These are phyloP conservation scores for Onchidella celtica DNA, from an alignment of 2,888 invertebrate species.

Conservation along the genomic window DNA sequence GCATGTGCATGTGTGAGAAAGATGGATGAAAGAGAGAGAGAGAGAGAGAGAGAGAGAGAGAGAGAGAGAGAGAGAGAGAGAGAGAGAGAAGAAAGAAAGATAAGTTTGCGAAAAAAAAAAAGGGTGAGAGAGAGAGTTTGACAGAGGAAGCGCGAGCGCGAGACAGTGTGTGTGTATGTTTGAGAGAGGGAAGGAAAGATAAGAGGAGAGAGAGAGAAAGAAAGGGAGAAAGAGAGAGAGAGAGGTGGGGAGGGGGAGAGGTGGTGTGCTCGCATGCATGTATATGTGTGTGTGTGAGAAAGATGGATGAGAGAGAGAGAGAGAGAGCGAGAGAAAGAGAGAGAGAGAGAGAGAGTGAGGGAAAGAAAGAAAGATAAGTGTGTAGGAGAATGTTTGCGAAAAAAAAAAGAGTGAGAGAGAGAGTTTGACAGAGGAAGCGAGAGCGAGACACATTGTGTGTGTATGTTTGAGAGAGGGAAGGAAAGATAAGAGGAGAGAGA, in stretches of 20 bases:
- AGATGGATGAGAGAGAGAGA: background rate
- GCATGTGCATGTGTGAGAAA: too few species aligned
- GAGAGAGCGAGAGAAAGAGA: too few species aligned
- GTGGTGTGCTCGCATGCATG: too few species aligned
- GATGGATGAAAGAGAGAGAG: conserved; percentile 39
- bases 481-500: too few species aligned
- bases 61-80: conserved; percentile 20
- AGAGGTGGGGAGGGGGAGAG: too few species aligned
- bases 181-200: too few species aligned
- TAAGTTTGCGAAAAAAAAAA: background rate
- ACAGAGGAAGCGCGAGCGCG: background rate
- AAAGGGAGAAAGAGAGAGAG: background rate
- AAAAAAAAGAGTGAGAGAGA: background rate
- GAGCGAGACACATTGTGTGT: background rate
- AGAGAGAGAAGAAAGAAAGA: background rate
- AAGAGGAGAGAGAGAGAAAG: too few species aligned
- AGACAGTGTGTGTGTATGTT: too few species aligned
- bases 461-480: background rate
- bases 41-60: conserved; percentile 40
- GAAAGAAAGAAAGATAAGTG: background rate
- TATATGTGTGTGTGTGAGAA: too few species aligned
- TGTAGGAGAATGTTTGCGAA: background rate
- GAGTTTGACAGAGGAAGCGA: too few species aligned
- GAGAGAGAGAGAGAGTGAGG: background rate
- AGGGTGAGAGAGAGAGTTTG: too few species aligned